Base-by-base conservation (phyloP, 2,888 invertebrate species). In the Hypena proboscidalis region DNA sequence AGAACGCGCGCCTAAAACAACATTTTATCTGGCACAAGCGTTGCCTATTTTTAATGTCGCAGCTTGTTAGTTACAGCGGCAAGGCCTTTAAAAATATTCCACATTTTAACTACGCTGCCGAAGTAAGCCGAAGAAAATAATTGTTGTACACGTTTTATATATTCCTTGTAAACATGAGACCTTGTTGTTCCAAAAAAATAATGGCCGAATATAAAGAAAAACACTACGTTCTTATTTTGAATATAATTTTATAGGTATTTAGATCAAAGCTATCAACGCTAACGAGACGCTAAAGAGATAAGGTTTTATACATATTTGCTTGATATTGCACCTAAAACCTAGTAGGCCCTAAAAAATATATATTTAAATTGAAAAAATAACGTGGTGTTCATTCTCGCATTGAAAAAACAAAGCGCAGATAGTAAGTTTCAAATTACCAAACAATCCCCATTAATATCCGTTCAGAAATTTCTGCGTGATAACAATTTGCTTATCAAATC, bases 41-140 rank as follows among this genome's bases (percentile, higher is more conserved):
- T 25, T 5, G 15, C 8, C 4, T 25, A 25, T 17, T 25, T 25
- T 34, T 11, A 17, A 35, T 11, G 4, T 6, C 8, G 11, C 13
- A 4, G 5, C 8, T 29, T 17, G 25, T 34, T 17, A 35, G 13
- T 26, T 9, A n/a, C 17, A 9, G 13, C n/a, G 11, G 9, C 15
- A 23, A 33, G 15, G 15, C 11, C 8, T 8, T 9, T 29, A 14
- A 29, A 36, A 29, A 39, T 32, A 39, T 39, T 17, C 9, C 13
- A 26, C 20, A 14, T 25, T 39, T 32, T 20, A 20, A 20, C 30
- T n/a, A 20, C 20, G 15, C 7, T 5, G n/a, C 22, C n/a, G 9
- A 38, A 38, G 17, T n/a, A 30, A 22, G 30, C 22, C n/a, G 26
- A 11, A 29, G 15, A 22, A 23, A 38, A 30, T 38, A 38, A 38